Percentiles rank a stretch among this genome's conserved stretches.
These are phyloP conservation scores for Mellilla xanthometata DNA, from an alignment of 2,888 invertebrate genomes.

Conservation along the genomic window DNA sequence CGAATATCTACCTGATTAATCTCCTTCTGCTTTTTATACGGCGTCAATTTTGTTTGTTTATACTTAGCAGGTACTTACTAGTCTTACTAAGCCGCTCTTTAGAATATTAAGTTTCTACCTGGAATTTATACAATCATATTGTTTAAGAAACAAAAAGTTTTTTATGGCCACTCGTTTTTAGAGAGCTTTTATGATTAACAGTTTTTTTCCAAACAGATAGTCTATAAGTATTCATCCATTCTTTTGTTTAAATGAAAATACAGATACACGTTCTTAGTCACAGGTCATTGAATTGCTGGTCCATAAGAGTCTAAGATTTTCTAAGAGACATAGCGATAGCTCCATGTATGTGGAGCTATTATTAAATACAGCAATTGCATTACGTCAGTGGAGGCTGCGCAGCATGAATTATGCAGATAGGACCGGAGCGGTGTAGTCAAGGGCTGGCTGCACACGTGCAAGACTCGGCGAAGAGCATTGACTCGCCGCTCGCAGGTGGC, in stretches of 20 bases:
- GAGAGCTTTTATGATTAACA: conserved; percentile 4
- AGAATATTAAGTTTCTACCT: too few species aligned
- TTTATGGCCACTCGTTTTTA: conserved; percentile 13
- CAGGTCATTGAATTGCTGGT: conserved; percentile 8
- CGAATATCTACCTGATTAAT: conserved; percentile 3
- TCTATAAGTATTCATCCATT: neutral
- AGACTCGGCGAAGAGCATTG: conserved; percentile 38
- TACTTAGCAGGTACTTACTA: neutral
- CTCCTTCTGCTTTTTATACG: neutral
- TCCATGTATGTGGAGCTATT: conserved; percentile 9
- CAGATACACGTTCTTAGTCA: neutral
- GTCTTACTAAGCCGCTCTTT: too few species aligned
- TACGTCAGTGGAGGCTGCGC: conserved; percentile 16
- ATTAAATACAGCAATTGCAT: conserved; percentile 14
- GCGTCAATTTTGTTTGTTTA: conserved; percentile 9
- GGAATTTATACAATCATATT: too few species aligned
- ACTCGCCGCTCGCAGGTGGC: conserved; percentile 48
- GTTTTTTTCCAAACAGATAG: neutral
- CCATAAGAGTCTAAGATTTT: conserved; percentile 6
- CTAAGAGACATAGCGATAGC: conserved; percentile 2
- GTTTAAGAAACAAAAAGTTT: conserved; percentile 6
- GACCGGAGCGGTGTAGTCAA: conserved; percentile 21
- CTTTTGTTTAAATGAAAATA: too few species aligned
- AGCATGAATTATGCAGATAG: conserved; percentile 24
- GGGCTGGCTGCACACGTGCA: conserved; percentile 21